Evolutionary conservation across 2,113 vertebrate species (phyloP).

Genomic region (Cephalopterus ornatus): DNA sequence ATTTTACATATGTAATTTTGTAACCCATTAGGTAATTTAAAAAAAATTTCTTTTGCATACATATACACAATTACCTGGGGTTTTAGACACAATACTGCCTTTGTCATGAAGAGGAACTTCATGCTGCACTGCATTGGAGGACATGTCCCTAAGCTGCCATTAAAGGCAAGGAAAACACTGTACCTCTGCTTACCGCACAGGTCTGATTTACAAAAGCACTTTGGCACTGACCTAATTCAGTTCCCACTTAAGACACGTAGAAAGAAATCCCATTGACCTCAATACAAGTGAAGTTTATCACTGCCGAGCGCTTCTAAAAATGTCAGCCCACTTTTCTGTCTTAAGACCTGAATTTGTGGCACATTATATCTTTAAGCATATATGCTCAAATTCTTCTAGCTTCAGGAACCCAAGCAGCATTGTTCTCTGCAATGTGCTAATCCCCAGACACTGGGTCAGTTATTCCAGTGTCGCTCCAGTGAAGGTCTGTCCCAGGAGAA

Average conservation of each 20-base stretch:
- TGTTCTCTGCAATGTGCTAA: neutral
- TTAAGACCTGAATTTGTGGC: neutral
- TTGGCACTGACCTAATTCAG: constrained; percentile 23
- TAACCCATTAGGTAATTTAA: neutral
- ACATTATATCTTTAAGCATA: neutral
- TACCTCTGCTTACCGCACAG: neutral
- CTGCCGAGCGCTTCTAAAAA: neutral
- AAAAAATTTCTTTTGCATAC: neutral
- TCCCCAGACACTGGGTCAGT: fast-evolving
- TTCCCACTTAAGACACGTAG: neutral
- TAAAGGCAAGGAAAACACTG: neutral
- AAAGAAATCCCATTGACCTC: constrained; percentile 49
- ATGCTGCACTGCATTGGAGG: neutral
- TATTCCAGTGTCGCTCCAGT: neutral
- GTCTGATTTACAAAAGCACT: constrained; percentile 44
- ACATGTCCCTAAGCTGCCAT: neutral
- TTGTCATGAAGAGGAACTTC: neutral
- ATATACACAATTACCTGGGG: neutral
- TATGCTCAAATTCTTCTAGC: neutral
- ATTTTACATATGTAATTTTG: neutral
- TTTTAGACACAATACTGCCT: neutral
- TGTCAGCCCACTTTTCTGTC: neutral
- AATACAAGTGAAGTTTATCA: neutral
- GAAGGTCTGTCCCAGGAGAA: neutral
- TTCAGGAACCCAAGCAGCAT: neutral